Evolutionary conservation across 2,888 invertebrate genomes (phyloP), one percentile per base, ranked within the genome.

Genomic region (Eupeodes latifasciatus): DNA sequence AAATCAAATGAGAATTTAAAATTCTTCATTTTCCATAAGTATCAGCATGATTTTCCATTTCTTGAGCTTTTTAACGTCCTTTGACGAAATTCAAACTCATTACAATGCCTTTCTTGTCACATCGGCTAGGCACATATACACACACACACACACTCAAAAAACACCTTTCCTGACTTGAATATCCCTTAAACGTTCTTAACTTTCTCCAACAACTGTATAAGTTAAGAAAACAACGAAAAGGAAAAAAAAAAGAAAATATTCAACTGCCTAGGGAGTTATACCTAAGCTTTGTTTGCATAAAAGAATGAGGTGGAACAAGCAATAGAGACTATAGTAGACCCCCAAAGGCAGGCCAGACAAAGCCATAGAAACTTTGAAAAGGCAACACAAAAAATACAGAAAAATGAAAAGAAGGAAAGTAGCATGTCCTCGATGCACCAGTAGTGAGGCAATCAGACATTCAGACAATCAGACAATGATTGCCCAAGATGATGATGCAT

Each of bases 391-490:
- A 80, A 64, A 64, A 44, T 47, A 19, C 6, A 16, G 12, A 0
- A 11, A 44, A 40, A 40, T 44, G 47, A 64, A 77, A 69, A 51
- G 44, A 61, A 49, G 12, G 57, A 57, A 55, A 74, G 49, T 14
- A 71, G 27, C 47, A 16, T 72, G 62, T 51, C 66, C 77, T 74
- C 78, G 59, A 80, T 87, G 80, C 87, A 76, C 72, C 44, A 62
- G 49, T 76, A 69, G 67, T 81, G 55, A 77, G 57, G 80, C 84
- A 88, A 87, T 80, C 83, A 84, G 80, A 84, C 83, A 84, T 84
- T 84, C 83, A 83, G 75, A 84, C 84, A 88, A 84, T 84, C 85
- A 85, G 81, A 78, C 88, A 81, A 88, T 88, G 81, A 88, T 85
- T 85, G 85, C 85, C 88, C 85, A 88, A 85, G 81, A 81, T 85